Conservation (phyloP, 2,888 invertebrate species). For the Tenodera sinensis region DNA sequence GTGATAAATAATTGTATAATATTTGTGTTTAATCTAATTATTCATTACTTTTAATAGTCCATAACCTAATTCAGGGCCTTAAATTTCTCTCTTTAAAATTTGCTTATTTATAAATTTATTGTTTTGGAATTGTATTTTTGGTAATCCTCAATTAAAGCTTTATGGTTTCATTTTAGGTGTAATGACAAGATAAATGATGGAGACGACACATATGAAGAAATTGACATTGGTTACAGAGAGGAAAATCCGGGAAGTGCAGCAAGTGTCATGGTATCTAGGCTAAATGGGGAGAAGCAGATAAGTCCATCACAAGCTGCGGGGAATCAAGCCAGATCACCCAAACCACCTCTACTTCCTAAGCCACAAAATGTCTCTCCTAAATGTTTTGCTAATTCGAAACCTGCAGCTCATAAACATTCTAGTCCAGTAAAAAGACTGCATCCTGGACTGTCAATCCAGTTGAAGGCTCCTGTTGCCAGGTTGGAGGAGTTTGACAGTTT, state of each 20-base stretch:
- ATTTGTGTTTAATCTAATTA: too few species aligned
- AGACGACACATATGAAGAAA: not conserved
- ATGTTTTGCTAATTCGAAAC: not conserved
- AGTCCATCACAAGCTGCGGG: not conserved
- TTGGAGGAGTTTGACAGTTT: slow-evolving; percentile 26
- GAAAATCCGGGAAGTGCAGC: not conserved
- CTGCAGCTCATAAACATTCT: not conserved
- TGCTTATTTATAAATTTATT: too few species aligned
- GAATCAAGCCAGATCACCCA: not conserved
- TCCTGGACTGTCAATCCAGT: not conserved
- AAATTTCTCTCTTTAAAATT: too few species aligned
- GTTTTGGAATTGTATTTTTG: too few species aligned
- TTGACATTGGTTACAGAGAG: not conserved
- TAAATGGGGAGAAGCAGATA: not conserved
- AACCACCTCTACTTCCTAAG: slow-evolving; percentile 28
- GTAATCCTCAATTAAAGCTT: not conserved
- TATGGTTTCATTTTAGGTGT: not conserved
- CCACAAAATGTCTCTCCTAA: slow-evolving; percentile 17
- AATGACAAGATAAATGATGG: not conserved
- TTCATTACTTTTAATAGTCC: too few species aligned
- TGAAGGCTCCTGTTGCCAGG: slow-evolving; percentile 27
- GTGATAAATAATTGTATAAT: too few species aligned
- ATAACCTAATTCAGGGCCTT: too few species aligned
- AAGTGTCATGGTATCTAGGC: not conserved
- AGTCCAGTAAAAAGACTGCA: not conserved